Evolutionary conservation across 2,888 invertebrate genomes (phyloP).

Genomic region (Sisyra terminalis): DNA sequence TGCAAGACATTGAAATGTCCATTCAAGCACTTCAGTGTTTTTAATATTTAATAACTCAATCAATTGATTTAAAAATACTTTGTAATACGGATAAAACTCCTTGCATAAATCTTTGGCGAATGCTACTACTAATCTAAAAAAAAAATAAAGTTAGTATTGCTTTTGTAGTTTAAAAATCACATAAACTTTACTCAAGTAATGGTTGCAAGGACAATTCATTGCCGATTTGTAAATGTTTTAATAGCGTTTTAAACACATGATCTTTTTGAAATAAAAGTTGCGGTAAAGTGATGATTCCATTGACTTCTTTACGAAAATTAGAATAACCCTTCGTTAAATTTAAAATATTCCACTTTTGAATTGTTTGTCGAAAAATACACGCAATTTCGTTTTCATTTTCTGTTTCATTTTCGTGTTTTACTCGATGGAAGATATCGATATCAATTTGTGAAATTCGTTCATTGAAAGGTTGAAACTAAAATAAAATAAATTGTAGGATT

Average conservation of each 20-base stretch:
- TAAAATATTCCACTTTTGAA: constrained; percentile 79
- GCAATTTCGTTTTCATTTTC: constrained; percentile 49
- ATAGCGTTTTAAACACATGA: constrained; percentile 50
- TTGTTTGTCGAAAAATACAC: constrained; percentile 65
- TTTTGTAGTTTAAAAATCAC: constrained; percentile 2
- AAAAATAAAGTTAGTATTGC: constrained; percentile 12
- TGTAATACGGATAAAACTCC: constrained; percentile 80
- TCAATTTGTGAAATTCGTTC: constrained; percentile 76
- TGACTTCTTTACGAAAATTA: constrained; percentile 57
- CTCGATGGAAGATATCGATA: constrained; percentile 73
- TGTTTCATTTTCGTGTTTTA: constrained; percentile 56
- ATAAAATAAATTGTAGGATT: constrained; percentile 4
- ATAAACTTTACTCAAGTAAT: constrained; percentile 50
- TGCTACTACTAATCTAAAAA: constrained; percentile 60
- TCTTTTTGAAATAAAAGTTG: constrained; percentile 72
- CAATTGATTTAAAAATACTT: constrained; percentile 53
- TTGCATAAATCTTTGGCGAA: constrained; percentile 73
- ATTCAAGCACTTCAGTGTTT: constrained; percentile 72
- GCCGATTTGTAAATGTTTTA: constrained; percentile 54
- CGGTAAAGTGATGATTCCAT: constrained; percentile 61
- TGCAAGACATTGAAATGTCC: constrained; percentile 71
- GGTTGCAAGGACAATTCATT: constrained; percentile 64
- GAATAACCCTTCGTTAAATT: constrained; percentile 74
- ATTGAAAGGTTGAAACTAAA: constrained; percentile 72
- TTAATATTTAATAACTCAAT: constrained; percentile 55